Base-by-base conservation (phyloP, 2,888 invertebrate genomes). In the Apotomis capreana region DNA sequence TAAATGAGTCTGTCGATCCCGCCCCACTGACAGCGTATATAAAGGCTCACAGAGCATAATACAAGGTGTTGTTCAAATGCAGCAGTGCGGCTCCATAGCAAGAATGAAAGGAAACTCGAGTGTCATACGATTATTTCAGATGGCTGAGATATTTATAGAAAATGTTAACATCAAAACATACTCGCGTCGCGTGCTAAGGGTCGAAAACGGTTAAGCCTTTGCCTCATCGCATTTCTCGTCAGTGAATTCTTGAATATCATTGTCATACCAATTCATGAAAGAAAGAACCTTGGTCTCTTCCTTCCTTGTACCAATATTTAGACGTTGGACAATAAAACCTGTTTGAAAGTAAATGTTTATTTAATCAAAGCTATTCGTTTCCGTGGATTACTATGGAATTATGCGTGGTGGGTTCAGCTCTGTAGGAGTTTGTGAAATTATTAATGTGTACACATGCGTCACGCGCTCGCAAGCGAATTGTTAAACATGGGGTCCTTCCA, bases 321-420 rank as follows among this genome's bases (percentile, higher is more conserved):
- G 26, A 37, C 13, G 13, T 55, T 69, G 12, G 79, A 81, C 79
- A 83, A 82, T 82, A 85, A 83, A 82, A 76, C 76, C 79, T 78
- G 79, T 82, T 87, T 85, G 76, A 78, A 76, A 80, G 80, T 84
- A 85, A 87, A 87, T 82, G 83, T 87, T 87, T 85, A 55, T 62
- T 69, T 62, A 83, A 80, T 83, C 79, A 78, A 80, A 84, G 81
- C 79, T 76, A 75, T 80, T 83, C 78, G 81, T 84, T 85, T 83
- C 80, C 78, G 78, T 77, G 80, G 77, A 26, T 37, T 26, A 68
- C 67, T 59, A 59, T 59, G 59, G 51, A 49, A 12, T 40, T 59
- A 52, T 78, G 78, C 75, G 80, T 82, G 84, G 83, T 84, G 84
- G 82, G 84, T 80, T 81, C 79, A 79, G 82, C 79, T 86, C 86